Percentiles rank a stretch among this genome's conserved stretches.
These are phyloP conservation scores for Pogoniulus pusillus DNA, from an alignment of 2,797 vertebrate species.

Conservation along the genomic window DNA sequence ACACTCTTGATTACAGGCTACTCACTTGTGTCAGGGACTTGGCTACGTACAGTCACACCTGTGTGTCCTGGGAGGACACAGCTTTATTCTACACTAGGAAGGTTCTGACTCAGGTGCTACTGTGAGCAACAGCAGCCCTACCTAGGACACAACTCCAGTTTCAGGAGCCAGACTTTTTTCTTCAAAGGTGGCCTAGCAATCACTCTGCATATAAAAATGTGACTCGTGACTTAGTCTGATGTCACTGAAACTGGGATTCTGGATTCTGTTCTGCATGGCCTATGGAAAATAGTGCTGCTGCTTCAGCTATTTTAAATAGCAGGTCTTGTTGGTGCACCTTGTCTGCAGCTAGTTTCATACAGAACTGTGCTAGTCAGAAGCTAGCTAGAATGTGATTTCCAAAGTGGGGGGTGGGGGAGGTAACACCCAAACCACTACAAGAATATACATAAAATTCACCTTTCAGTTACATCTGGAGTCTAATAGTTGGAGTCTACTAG, in stretches of 20 bases:
- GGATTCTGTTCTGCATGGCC: background rate
- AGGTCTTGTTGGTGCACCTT: background rate
- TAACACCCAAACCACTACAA: too few species aligned
- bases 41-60: background rate
- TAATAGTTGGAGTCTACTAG: background rate
- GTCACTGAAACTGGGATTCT: background rate
- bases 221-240: background rate
- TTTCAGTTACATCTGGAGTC: background rate
- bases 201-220: background rate
- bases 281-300: background rate
- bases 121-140: background rate
- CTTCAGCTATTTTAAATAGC: background rate
- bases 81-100: background rate
- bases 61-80: background rate
- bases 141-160: background rate
- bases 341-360: background rate
- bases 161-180: background rate
- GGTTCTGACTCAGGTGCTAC: background rate
- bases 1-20: background rate
- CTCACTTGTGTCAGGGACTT: background rate
- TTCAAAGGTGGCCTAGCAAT: background rate
- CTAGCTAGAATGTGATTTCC: too few species aligned
- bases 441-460: background rate
- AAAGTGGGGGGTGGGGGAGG: too few species aligned
- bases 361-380: too few species aligned